Conservation (phyloP, 2,888 invertebrate genomes). For the Ormyrus pomaceus region DNA sequence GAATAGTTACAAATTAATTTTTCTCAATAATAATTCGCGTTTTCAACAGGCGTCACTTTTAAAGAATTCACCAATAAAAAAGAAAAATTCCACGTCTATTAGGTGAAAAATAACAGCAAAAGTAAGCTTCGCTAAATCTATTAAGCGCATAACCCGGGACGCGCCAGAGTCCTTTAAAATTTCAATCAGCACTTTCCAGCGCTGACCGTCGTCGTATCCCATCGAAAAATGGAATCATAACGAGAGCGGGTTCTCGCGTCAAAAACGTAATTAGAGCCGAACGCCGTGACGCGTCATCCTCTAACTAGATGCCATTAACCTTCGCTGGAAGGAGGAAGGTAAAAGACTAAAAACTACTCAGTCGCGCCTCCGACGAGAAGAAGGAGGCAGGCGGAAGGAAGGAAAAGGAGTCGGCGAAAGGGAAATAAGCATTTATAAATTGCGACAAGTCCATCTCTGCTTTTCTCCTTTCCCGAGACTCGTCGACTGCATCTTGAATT, state of each 20-base stretch:
- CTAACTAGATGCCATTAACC: constrained; percentile 34
- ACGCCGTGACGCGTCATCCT: neutral
- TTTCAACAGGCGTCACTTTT: too few relatives aligned
- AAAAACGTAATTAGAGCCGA: constrained; percentile 37
- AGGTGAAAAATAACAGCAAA: too few relatives aligned
- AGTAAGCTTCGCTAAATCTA: neutral
- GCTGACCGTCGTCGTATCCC: neutral
- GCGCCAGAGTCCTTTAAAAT: neutral
- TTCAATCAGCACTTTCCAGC: constrained; percentile 25
- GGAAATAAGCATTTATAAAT: constrained; percentile 27
- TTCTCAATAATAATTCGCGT: too few relatives aligned
- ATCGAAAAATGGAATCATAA: constrained; percentile 41
- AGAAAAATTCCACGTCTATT: too few relatives aligned
- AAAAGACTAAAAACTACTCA: constrained; percentile 20
- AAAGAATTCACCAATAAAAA: too few relatives aligned
- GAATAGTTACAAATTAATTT: too few relatives aligned
- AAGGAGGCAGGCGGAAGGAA: neutral
- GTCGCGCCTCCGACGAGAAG: neutral
- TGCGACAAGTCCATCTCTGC: constrained; percentile 1
- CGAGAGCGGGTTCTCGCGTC: constrained; percentile 8
- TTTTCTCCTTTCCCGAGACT: neutral
- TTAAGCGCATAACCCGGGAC: neutral
- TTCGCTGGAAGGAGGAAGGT: neutral
- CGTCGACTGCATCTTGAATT: constrained; percentile 1
- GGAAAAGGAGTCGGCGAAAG: neutral